These are phyloP conservation scores for Rallus limicola DNA, from an alignment of 2,113 vertebrate genomes.

Conservation along the genomic window DNA sequence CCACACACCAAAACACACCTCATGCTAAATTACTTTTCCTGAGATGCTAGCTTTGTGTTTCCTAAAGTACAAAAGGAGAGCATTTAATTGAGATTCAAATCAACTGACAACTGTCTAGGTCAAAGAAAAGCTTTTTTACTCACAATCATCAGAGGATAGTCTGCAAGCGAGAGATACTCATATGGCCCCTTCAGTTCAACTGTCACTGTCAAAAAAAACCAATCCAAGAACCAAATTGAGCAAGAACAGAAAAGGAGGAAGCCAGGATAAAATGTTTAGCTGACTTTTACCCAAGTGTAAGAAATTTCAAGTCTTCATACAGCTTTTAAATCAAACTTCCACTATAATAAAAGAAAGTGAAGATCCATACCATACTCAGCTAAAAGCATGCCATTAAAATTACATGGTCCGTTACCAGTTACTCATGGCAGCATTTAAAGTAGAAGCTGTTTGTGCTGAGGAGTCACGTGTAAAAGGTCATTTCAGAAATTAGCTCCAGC, in stretches of 20 bases:
- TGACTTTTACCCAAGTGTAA: not conserved
- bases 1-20: not conserved
- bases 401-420: not conserved
- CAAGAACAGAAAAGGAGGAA: not conserved
- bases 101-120: not conserved
- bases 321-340: not conserved
- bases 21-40: not conserved
- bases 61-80: not conserved
- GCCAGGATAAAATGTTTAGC: not conserved
- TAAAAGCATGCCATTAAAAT: not conserved
- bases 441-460: not conserved
- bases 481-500: not conserved
- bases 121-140: constrained; percentile 52
- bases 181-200: constrained; percentile 92
- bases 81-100: not conserved
- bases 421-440: not conserved
- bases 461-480: not conserved
- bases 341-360: not conserved
- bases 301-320: not conserved
- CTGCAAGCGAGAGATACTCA: constrained; percentile 91
- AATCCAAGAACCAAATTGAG: constrained; percentile 28
- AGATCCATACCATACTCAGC: not conserved
- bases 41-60: not conserved
- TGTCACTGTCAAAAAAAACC: constrained; percentile 82
- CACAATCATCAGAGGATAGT: constrained; percentile 95